Conservation (phyloP, 2,113 vertebrate genomes). For the Dicaeum eximium region DNA sequence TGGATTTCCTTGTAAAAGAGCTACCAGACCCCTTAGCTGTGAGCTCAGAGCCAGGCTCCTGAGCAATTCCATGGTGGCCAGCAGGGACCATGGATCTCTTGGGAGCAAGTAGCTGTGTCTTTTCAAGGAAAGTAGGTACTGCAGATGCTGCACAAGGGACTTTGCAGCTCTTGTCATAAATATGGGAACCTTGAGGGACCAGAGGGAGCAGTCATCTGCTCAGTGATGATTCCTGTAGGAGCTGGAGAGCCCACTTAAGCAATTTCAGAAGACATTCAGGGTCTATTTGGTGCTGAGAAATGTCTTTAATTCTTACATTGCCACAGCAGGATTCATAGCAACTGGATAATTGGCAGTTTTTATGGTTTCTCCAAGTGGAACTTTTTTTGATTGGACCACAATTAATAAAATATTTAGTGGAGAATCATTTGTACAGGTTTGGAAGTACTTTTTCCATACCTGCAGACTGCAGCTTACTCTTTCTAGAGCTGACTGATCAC, state of each 20-base stretch:
- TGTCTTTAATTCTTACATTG: not conserved
- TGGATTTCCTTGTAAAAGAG: not conserved
- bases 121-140: not conserved
- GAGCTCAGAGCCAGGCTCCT: not conserved
- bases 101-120: not conserved
- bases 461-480: not conserved
- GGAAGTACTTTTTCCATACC: not conserved
- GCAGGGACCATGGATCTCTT: fast-evolving
- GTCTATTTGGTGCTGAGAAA: not conserved
- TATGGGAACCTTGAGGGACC: not conserved
- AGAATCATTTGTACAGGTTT: not conserved
- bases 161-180: not conserved
- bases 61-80: not conserved
- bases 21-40: not conserved
- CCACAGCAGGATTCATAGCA: not conserved
- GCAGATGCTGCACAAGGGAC: not conserved
- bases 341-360: not conserved
- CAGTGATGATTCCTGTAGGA: not conserved
- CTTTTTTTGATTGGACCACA: not conserved
- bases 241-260: not conserved
- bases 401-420: not conserved
- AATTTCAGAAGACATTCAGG: not conserved
- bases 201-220: not conserved
- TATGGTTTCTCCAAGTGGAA: not conserved
- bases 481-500: not conserved